phyloP scores from a whole-genome alignment of 2,113 vertebrate genomes.

The Nothobranchius furzeri region DNA sequence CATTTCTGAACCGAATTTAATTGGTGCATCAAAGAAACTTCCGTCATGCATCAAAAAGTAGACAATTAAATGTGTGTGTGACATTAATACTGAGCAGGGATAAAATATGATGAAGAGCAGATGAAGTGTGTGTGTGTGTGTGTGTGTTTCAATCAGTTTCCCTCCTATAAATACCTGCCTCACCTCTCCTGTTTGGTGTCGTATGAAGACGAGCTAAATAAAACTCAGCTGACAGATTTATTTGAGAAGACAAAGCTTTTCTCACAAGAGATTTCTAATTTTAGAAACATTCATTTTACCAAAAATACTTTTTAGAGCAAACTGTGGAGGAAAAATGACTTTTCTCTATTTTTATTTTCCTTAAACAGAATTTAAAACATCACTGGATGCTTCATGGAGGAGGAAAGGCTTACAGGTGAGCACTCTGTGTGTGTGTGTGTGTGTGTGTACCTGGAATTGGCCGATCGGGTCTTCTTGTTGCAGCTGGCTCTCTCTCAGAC shows the following conservation, averaged over 20 bases:
- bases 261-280: constrained; percentile 41
- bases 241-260: neutral
- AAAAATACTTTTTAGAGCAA: neutral
- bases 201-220: constrained; percentile 2
- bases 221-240: constrained; percentile 9
- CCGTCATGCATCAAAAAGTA: no score
- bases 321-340: neutral
- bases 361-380: neutral
- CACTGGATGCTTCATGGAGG: neutral
- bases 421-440: neutral
- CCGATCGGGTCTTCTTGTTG: constrained; percentile 98
- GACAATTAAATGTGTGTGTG: neutral
- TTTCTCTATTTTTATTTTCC: no score
- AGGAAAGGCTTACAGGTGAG: neutral
- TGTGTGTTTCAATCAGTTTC: neutral
- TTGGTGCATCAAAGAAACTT: no score
- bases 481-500: constrained; percentile 91
- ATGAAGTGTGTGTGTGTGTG: neutral
- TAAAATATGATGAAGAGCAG: neutral
- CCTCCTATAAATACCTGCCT: constrained; percentile 21
- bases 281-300: constrained; percentile 19
- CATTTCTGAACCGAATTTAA: no score
- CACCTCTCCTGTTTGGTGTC: neutral
- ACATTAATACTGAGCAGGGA: neutral
- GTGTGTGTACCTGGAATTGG: constrained; percentile 87